Percentiles rank a stretch among this genome's conserved stretches.
These are phyloP conservation scores for Hydrocynus forskahlii DNA, from an alignment of 2,797 vertebrate species.

Conservation along the genomic window DNA sequence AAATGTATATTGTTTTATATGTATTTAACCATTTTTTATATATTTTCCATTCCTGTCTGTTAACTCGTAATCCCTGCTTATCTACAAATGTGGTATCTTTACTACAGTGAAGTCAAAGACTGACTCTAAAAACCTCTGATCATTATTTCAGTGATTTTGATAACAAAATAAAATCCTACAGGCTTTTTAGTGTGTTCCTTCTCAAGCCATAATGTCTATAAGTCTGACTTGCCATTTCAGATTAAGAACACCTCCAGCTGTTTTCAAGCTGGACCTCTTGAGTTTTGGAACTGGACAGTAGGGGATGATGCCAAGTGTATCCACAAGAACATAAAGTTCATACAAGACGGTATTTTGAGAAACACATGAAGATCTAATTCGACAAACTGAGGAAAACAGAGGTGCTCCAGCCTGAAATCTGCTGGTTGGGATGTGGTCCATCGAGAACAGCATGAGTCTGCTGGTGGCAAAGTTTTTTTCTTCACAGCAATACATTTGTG, in stretches of 20 bases:
- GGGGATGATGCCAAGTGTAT: not conserved
- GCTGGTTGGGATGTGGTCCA: not conserved
- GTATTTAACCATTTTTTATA: too few relatives aligned
- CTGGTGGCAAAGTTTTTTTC: constrained; percentile 75
- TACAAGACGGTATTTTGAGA: not conserved
- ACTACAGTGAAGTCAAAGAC: not conserved
- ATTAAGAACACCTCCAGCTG: not conserved
- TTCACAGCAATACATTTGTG: constrained; percentile 82
- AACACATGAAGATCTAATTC: not conserved
- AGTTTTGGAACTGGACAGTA: not conserved
- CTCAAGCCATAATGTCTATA: too few relatives aligned
- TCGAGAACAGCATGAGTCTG: constrained; percentile 61
- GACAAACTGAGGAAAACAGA: not conserved
- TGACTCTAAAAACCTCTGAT: not conserved
- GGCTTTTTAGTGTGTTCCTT: too few relatives aligned
- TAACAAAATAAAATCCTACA: not conserved
- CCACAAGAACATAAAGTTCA: not conserved
- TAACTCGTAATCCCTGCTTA: not conserved
- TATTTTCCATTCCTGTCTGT: too few relatives aligned
- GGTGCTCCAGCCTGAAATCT: constrained; percentile 61
- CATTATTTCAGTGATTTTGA: not conserved
- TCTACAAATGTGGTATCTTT: not conserved
- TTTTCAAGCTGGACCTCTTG: not conserved
- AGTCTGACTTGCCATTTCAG: too few relatives aligned
- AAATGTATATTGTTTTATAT: too few relatives aligned